Evolutionary conservation across 2,888 invertebrate species (phyloP), one percentile per base, ranked within the genome.

Genomic region (Troides helena): DNA sequence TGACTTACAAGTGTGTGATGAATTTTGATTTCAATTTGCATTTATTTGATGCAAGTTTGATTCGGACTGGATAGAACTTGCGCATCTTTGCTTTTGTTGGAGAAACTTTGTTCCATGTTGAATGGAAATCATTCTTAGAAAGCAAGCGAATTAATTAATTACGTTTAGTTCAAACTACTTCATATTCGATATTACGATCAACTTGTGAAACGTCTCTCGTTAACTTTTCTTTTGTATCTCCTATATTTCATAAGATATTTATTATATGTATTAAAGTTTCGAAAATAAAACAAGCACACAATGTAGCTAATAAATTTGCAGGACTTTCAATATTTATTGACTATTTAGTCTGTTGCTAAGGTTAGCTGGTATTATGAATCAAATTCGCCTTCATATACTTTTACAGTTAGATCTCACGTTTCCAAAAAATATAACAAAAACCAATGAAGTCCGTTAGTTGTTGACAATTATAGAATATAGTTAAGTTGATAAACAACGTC

Each of bases 1-100:
- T 75, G 72, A 78, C 71, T 78, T 78, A 78, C 75, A 73, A 74
- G 77, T 77, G 74, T 78, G 76, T 78, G 76, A 76, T 76, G 75
- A 76, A 77, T 75, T 78, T 72, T 75, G 73, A 74, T 74, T 75
- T 72, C 68, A 73, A 77, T 76, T 76, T 76, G 74, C 74, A 74
- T 78, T 74, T 56, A 59, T 63, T 53, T 61, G 57, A 65, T 61
- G 60, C 56, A 69, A 67, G 57, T 70, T 50, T 21, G 12, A 39
- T 53, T 63, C 53, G 18, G 43, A 30, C 62, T 25, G 63, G 17
- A 68, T 14, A 36, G 30, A 65, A 65, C 64, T 65, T 64, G 58
- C 25, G 53, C 53, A 59, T 63, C 53, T 67, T 67, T 63, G 63
- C 50, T 67, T 53, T 62, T 43, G 30, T 67, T 70, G 46, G 61